phyloP scores from a whole-genome alignment of 2,113 vertebrate genomes.

The Hippocampus barbouri region DNA sequence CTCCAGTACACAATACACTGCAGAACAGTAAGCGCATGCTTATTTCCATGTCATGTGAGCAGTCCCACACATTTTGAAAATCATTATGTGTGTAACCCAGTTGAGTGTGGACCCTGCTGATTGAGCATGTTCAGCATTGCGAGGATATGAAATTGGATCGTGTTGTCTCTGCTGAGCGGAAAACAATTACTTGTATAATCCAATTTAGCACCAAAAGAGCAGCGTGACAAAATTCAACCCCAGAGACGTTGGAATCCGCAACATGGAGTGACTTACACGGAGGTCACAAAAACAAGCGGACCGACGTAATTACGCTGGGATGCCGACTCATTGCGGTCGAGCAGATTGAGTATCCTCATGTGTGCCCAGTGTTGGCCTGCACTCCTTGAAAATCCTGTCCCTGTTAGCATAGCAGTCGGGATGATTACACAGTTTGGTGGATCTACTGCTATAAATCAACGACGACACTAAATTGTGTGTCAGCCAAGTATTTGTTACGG shows the following conservation, averaged over 20 bases:
- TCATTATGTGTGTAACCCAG: background rate
- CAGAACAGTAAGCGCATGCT: background rate
- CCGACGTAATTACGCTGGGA: slow-evolving; percentile 51
- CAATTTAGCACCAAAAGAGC: slow-evolving; percentile 40
- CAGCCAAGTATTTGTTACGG: background rate
- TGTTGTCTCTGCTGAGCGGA: slow-evolving; percentile 27
- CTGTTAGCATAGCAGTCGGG: slow-evolving; percentile 59
- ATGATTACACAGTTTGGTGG: slow-evolving; percentile 2
- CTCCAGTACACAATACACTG: background rate
- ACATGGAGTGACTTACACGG: slow-evolving; percentile 43
- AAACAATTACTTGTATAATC: slow-evolving; percentile 49
- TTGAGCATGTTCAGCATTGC: background rate
- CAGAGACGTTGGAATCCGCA: slow-evolving; percentile 43
- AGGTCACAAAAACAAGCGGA: slow-evolving; percentile 61
- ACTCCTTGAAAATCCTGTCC: slow-evolving; percentile 35
- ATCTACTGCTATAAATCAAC: background rate
- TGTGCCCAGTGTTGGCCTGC: slow-evolving; percentile 35
- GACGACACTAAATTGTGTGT: background rate
- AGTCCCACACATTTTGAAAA: background rate
- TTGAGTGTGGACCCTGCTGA: background rate
- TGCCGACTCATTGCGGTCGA: slow-evolving; percentile 30
- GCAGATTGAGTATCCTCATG: slow-evolving; percentile 15
- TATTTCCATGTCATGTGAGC: background rate
- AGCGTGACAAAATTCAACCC: slow-evolving; percentile 31
- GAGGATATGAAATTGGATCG: slow-evolving; percentile 24